Percentiles rank a stretch among this genome's conserved stretches.
phyloP scores from a whole-genome alignment of 2,113 vertebrate genomes.

The Lontra canadensis region DNA sequence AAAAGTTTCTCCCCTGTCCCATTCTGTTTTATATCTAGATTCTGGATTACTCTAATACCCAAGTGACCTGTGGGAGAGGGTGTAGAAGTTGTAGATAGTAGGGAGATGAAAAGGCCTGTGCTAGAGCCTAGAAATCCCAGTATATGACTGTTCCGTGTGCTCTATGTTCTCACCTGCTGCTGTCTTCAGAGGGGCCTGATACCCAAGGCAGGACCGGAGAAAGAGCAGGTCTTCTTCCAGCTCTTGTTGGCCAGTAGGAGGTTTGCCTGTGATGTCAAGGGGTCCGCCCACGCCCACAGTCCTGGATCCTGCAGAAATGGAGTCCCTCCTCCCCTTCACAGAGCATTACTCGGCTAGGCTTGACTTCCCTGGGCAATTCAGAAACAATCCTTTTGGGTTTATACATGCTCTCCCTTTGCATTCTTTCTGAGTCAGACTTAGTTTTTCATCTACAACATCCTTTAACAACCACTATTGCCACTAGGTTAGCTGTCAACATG shows the following conservation, averaged over 20 bases:
- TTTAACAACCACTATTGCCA: not conserved
- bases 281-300: fast-evolving
- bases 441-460: not conserved
- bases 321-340: not conserved
- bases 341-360: no score
- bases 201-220: not conserved
- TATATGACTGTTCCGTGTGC: not conserved
- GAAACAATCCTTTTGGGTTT: not conserved
- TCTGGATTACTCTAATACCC: not conserved
- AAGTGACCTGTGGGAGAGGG: not conserved
- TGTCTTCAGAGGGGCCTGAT: no score
- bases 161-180: not conserved
- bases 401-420: not conserved
- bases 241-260: not conserved
- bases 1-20: fast-evolving
- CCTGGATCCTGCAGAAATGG: not conserved
- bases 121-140: not conserved
- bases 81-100: not conserved
- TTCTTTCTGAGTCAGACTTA: not conserved
- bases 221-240: not conserved
- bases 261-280: not conserved
- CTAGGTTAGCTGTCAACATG: not conserved
- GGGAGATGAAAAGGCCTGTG: not conserved
- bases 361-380: not conserved
- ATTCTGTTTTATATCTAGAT: not conserved